Percentiles rank a stretch among this genome's conserved stretches.
Conservation (phyloP, 2,797 vertebrate species). For the Neosilurus mollespiculum region DNA sequence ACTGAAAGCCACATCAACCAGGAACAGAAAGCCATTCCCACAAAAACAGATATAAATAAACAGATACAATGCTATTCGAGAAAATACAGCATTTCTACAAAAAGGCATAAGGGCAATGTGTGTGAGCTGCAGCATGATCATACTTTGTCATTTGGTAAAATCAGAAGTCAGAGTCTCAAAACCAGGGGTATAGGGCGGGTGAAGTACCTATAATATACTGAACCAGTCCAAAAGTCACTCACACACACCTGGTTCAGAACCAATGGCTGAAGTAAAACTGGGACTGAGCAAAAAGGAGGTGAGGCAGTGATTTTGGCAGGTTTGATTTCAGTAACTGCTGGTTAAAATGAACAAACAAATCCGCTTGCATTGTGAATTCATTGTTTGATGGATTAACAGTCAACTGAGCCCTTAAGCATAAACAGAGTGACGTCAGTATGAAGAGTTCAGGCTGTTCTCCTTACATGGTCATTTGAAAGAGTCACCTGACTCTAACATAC, state of each 20-base stretch:
- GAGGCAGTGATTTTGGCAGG: background rate
- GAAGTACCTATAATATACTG: background rate
- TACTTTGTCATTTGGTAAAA: constrained; percentile 40
- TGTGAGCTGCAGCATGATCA: constrained; percentile 40
- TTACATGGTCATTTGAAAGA: constrained; percentile 2
- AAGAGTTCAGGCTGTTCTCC: constrained; percentile 14
- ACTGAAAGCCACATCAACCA: constrained; percentile 47
- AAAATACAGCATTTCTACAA: constrained; percentile 46
- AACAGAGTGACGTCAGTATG: constrained; percentile 10
- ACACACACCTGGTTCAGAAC: background rate
- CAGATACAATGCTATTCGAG: constrained; percentile 32
- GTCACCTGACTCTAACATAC: background rate
- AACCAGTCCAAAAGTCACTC: constrained; percentile 1
- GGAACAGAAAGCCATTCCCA: constrained; percentile 54
- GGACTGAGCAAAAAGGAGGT: background rate
- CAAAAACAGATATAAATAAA: constrained; percentile 43
- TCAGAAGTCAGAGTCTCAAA: constrained; percentile 5
- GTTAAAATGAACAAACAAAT: background rate
- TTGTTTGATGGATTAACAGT: constrained; percentile 35
- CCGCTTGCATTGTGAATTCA: background rate
- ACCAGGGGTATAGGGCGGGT: background rate
- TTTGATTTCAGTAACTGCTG: background rate
- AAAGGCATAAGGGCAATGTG: constrained; percentile 40
- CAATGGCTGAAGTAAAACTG: constrained; percentile 16
- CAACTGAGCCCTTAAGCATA: constrained; percentile 34